Conservation (phyloP, 2,113 vertebrate species). For the Odocoileus virginianus region DNA sequence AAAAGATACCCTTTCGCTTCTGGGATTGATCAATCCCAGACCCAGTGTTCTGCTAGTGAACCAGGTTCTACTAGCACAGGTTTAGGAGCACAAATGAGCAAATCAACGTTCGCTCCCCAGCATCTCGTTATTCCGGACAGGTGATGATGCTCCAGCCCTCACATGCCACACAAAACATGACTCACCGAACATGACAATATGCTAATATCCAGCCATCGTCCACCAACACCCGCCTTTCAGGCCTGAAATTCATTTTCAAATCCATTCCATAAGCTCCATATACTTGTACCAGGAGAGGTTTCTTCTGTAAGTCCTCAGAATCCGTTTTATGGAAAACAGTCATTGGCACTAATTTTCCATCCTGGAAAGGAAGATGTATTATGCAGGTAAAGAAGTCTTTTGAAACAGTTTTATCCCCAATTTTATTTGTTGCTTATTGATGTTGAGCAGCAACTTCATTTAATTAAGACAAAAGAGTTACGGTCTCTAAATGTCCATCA, state of each 20-base stretch:
- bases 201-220: conserved; percentile 94
- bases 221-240: conserved; percentile 89
- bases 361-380: conserved; percentile 83
- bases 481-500: not conserved
- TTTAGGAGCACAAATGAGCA: not conserved
- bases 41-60: not conserved
- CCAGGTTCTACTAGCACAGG: not conserved
- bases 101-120: not conserved
- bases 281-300: conserved; percentile 91
- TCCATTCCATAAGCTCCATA: conserved; percentile 97
- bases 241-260: conserved; percentile 91
- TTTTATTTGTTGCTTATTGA: not conserved
- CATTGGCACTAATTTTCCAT: conserved; percentile 91
- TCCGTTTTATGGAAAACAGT: conserved; percentile 88
- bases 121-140: no score
- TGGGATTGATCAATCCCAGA: not conserved
- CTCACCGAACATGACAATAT: conserved; percentile 96
- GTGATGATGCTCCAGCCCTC: not conserved
- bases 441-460: not conserved
- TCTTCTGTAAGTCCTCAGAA: conserved; percentile 79
- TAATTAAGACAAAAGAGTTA: not conserved
- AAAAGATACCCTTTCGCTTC: not conserved
- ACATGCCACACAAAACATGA: not conserved
- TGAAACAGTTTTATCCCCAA: not conserved
- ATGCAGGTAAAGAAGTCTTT: not conserved